A percentile compares a stretch with the other conserved stretches of the same genome.
Conservation (phyloP, 2,113 vertebrate genomes). For the Saccopteryx bilineata region DNA sequence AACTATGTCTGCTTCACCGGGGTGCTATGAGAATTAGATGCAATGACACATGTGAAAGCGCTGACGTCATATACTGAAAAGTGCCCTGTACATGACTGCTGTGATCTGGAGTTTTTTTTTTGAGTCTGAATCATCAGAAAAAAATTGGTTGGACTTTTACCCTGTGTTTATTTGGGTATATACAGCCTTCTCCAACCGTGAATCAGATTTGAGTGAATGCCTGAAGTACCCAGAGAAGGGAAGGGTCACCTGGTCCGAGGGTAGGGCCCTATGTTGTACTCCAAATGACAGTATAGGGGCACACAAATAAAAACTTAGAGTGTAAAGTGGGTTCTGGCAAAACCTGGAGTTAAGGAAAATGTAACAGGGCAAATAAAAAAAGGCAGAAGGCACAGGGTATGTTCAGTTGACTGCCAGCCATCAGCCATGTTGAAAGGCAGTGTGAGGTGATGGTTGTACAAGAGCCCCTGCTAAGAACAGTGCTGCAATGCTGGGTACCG, state of each 20-base stretch:
- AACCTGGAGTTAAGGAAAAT: not conserved
- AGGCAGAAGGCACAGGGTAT: not conserved
- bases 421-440: not conserved
- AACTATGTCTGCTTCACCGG: not conserved
- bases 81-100: not conserved
- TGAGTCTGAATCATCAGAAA: not conserved
- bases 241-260: not conserved
- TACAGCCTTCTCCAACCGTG: not conserved
- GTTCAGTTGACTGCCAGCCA: not conserved
- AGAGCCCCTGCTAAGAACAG: not conserved
- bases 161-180: not conserved
- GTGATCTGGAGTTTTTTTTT: constrained; percentile 28
- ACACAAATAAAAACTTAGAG: not conserved
- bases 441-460: not conserved
- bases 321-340: not conserved
- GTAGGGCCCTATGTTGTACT: too few species aligned
- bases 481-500: not conserved
- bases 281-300: not conserved
- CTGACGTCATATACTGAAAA: not conserved
- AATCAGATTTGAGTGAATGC: not conserved
- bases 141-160: not conserved
- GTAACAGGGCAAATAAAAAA: not conserved
- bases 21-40: not conserved
- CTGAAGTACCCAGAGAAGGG: not conserved
- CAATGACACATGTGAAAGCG: not conserved